Evolutionary conservation across 2,888 invertebrate species (phyloP).

Genomic region (Zygogramma bicolorata): DNA sequence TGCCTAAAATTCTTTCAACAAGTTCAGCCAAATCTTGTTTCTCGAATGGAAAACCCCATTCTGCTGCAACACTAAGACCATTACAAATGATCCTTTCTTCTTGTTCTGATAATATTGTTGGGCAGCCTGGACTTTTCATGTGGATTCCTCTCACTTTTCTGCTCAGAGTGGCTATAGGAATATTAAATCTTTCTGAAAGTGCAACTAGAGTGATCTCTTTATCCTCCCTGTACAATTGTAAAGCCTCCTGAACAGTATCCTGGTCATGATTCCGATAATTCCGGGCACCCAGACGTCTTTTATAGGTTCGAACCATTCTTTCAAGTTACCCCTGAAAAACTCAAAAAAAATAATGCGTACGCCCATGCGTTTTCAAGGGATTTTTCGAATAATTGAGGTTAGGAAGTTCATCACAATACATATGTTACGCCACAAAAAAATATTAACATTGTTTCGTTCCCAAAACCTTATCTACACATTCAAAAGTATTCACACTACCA

Average conservation of each 20-base stretch:
- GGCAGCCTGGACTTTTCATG: neutral
- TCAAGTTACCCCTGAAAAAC: neutral
- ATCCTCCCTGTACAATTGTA: no score
- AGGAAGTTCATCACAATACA: neutral
- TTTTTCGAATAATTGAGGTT: neutral
- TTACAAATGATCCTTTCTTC: neutral
- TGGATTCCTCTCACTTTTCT: neutral
- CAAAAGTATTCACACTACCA: neutral
- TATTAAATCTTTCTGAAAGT: neutral
- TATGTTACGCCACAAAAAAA: neutral
- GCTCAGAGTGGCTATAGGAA: neutral
- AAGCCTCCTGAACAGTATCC: no score
- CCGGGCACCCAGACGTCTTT: neutral
- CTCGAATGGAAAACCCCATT: constrained; percentile 36
- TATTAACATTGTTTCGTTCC: neutral
- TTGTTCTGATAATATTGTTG: neutral
- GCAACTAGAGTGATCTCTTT: no score
- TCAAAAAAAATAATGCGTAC: neutral
- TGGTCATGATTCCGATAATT: no score
- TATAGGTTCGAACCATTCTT: neutral
- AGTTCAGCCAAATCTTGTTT: constrained; percentile 24
- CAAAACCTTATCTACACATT: neutral
- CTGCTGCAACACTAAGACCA: neutral
- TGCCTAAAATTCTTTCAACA: constrained; percentile 21
- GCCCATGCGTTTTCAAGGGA: neutral